Conservation (phyloP, 2,113 vertebrate genomes). For the Hemibagrus wyckioides region DNA sequence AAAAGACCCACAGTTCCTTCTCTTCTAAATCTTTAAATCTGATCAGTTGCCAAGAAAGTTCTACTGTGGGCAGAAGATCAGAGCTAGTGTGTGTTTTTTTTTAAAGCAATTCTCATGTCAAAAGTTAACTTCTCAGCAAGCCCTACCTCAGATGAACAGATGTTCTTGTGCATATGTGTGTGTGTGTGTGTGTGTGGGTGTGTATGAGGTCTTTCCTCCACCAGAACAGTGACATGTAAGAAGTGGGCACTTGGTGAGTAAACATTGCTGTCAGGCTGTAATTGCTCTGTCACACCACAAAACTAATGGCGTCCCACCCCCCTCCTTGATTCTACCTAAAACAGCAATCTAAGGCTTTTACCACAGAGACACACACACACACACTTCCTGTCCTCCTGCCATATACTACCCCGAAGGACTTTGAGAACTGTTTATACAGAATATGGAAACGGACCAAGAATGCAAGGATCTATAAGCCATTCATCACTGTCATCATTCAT, state of each 20-base stretch:
- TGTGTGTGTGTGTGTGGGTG: background rate
- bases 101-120: background rate
- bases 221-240: conserved; percentile 16
- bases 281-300: conserved; percentile 30
- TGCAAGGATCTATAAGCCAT: background rate
- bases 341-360: conserved; percentile 5
- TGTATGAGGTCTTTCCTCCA: conserved; percentile 5
- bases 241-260: conserved; percentile 34
- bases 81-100: background rate
- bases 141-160: background rate
- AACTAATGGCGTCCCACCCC: conserved; percentile 10
- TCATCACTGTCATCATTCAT: background rate
- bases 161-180: background rate
- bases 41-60: background rate
- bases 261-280: conserved; percentile 34
- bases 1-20: background rate
- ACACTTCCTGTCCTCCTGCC: background rate
- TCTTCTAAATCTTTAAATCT: background rate
- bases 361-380: background rate
- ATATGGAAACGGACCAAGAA: background rate
- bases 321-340: background rate
- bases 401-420: background rate
- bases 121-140: background rate
- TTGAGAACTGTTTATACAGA: background rate
- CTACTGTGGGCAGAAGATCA: background rate